These are phyloP conservation scores for Syrista parreyssii DNA, from an alignment of 2,888 invertebrate genomes.

Conservation along the genomic window DNA sequence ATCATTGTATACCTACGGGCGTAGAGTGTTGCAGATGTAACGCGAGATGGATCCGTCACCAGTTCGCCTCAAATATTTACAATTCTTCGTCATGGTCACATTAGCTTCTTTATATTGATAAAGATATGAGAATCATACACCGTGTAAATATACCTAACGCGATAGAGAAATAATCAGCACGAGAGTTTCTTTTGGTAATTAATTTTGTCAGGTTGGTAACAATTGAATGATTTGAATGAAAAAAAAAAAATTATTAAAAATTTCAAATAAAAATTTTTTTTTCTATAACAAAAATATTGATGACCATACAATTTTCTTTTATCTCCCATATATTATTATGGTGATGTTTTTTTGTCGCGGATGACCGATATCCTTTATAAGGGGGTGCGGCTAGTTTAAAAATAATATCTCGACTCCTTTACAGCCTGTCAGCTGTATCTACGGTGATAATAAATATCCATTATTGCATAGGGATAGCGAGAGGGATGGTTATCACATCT, in stretches of 20 bases:
- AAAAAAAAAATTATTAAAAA: neutral
- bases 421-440: slow-evolving; percentile 47
- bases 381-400: slow-evolving; percentile 1
- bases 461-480: slow-evolving; percentile 49
- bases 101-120: neutral
- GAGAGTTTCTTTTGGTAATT: slow-evolving; percentile 5
- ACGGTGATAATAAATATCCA: slow-evolving; percentile 63
- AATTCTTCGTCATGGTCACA: neutral
- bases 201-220: neutral
- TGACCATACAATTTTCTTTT: neutral
- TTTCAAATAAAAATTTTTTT: too few species aligned
- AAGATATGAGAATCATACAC: neutral
- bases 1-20: neutral
- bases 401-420: slow-evolving; percentile 13
- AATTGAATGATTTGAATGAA: neutral
- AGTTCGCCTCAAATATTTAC: slow-evolving; percentile 22
- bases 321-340: neutral
- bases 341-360: neutral
- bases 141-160: neutral
- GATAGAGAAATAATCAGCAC: slow-evolving; percentile 1
- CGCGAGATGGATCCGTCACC: slow-evolving; percentile 22
- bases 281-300: neutral
- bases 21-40: slow-evolving; percentile 7
- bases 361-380: neutral
- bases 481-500: slow-evolving; percentile 63